These are phyloP conservation scores for Sisyra terminalis DNA, from an alignment of 2,888 invertebrate genomes.

Conservation along the genomic window DNA sequence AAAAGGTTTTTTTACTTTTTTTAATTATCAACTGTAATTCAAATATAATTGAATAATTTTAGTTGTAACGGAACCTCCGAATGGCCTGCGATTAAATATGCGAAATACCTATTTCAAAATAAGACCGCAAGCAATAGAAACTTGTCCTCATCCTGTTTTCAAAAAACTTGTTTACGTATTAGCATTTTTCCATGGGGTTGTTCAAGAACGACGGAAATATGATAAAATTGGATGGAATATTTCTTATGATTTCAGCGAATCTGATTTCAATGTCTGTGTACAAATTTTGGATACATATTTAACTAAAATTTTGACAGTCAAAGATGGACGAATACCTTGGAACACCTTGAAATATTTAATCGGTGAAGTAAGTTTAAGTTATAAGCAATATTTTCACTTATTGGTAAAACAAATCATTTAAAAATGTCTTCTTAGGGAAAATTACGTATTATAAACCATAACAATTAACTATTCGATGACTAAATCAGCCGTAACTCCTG, in stretches of 20 bases:
- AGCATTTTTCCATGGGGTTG: slow-evolving; percentile 87
- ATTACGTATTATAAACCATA: no score
- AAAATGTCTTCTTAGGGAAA: no score
- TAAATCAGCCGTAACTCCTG: no score
- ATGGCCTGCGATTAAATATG: slow-evolving; percentile 75
- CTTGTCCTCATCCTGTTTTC: slow-evolving; percentile 60
- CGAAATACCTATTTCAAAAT: slow-evolving; percentile 81
- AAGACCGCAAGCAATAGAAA: slow-evolving; percentile 50
- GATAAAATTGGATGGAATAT: slow-evolving; percentile 94
- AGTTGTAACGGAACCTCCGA: slow-evolving; percentile 90
- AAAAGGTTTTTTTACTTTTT: slow-evolving; percentile 37
- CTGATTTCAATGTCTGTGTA: slow-evolving; percentile 79
- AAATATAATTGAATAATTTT: slow-evolving; percentile 17
- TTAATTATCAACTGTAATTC: neutral
- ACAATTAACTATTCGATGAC: no score
- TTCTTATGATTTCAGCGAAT: slow-evolving; percentile 83
- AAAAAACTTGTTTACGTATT: slow-evolving; percentile 71
- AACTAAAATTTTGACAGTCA: slow-evolving; percentile 42
- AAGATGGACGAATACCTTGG: slow-evolving; percentile 64
- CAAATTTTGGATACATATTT: slow-evolving; percentile 75
- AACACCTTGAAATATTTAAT: slow-evolving; percentile 80
- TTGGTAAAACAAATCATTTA: no score
- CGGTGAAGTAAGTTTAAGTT: slow-evolving; percentile 73
- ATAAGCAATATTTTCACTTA: no score
- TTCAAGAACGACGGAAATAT: slow-evolving; percentile 82